These are phyloP conservation scores for Mycetomoellerius zeteki DNA, from an alignment of 1,140 invertebrate genomes.

Conservation along the genomic window DNA sequence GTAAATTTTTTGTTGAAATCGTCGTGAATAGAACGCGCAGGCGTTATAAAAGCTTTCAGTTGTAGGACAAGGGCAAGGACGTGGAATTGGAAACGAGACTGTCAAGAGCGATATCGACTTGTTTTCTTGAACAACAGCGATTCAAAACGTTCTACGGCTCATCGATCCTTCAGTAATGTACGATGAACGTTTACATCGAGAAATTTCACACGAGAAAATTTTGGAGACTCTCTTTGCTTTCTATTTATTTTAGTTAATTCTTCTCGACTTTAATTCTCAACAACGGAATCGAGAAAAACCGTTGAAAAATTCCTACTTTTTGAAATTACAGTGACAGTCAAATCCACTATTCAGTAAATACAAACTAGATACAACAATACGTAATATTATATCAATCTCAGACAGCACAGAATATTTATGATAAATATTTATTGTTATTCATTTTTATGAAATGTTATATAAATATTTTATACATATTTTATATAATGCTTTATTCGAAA, in stretches of 20 bases:
- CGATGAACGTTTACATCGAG: background rate
- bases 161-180: background rate
- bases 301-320: no score
- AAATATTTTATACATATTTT: no score
- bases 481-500: no score
- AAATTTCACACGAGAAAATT: background rate
- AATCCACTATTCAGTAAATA: background rate
- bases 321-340: background rate
- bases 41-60: background rate
- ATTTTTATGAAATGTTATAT: no score
- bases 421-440: no score
- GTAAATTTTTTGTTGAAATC: background rate
- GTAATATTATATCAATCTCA: no score
- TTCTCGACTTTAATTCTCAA: background rate
- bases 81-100: background rate
- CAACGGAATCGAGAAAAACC: background rate
- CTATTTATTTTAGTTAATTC: background rate
- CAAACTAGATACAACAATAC: no score
- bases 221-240: background rate
- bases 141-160: background rate
- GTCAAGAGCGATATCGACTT: conserved; percentile 14
- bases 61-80: conserved; percentile 20
- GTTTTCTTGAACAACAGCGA: conserved; percentile 7
- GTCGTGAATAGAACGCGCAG: background rate
- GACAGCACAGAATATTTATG: no score